Base-by-base conservation (phyloP, 2,888 invertebrate genomes). In the Pollenia angustigena region DNA sequence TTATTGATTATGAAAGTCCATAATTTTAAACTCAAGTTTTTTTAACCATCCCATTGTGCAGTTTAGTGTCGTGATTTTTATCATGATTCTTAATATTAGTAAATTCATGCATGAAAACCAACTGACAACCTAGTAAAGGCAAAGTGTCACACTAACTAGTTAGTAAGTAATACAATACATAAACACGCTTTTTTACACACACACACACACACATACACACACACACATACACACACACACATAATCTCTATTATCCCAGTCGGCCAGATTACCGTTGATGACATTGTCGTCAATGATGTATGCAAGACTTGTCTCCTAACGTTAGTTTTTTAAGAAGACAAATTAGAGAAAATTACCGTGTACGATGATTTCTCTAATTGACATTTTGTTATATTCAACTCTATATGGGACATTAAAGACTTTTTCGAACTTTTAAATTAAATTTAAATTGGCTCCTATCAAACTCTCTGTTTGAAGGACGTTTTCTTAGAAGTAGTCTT, bases 51-150 rank as follows among this genome's bases (percentile, higher is more conserved):
- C 74, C 81, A 81, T 48, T 42, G 81, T 81, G 81, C 40, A 18
- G 11, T 54, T 4, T 72, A 16, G 10, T 40, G 18, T 64, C 46
- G 48, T 74, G 16, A 56, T 66, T 50, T 40, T 64, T 56, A 54
- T 44, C 32, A 50, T 81, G 76, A 81, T 58, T 76, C 78, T 60
- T 78, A 58, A 78, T 74, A 68, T 48, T 62, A 62, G 81, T 74
- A 78, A 78, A 85, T 81, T 50, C 78, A 78, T 81, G 78, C 85
- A 82, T 85, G 42, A 81, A 78, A 85, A 0, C 48, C 62, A 60
- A 46, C 79, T 69, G 69, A 79, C 60, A 79, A 11, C 8, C 23
- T 11, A 58, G n/a, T 69, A 60, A 69, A 60, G 16, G 40, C 48
- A 68, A 68, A 58, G 18, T 79, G 50, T 60, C 50, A 42, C 44